Percentiles rank a stretch among this genome's conserved stretches.
Conservation (phyloP, 2,888 invertebrate species). For the Notodonta dromedarius region DNA sequence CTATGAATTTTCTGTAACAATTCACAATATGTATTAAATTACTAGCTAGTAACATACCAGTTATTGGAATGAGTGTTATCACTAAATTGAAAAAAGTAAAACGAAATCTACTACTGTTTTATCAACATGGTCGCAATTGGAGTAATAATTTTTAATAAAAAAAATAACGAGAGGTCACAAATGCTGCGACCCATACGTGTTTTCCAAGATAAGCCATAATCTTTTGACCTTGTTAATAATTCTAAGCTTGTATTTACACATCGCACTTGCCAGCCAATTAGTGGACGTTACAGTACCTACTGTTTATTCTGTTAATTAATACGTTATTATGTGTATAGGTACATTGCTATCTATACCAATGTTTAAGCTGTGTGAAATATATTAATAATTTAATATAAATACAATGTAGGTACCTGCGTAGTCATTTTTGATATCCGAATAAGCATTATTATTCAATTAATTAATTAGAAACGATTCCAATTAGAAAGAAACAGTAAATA, state of each 20-base stretch:
- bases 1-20: neutral
- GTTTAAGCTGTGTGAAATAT: neutral
- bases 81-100: slow-evolving; percentile 1
- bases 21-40: neutral
- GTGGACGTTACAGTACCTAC: slow-evolving; percentile 31
- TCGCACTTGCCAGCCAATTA: slow-evolving; percentile 37
- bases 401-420: too few species aligned
- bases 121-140: slow-evolving; percentile 14
- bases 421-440: too few species aligned
- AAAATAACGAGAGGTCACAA: slow-evolving; percentile 38
- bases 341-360: slow-evolving; percentile 30
- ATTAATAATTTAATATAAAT: too few species aligned
- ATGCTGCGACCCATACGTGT: slow-evolving; percentile 31
- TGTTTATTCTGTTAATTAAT: slow-evolving; percentile 38
- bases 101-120: neutral
- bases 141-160: slow-evolving; percentile 32
- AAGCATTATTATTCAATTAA: too few species aligned
- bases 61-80: neutral
- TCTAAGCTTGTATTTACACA: slow-evolving; percentile 34
- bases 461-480: too few species aligned
- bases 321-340: slow-evolving; percentile 4
- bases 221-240: slow-evolving; percentile 42
- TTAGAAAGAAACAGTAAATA: too few species aligned
- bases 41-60: neutral
- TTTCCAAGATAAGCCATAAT: slow-evolving; percentile 40